A percentile compares a stretch with the other conserved stretches of the same genome.
Conservation (phyloP, 2,888 invertebrate genomes). For the Dicyrtoma fusca region DNA sequence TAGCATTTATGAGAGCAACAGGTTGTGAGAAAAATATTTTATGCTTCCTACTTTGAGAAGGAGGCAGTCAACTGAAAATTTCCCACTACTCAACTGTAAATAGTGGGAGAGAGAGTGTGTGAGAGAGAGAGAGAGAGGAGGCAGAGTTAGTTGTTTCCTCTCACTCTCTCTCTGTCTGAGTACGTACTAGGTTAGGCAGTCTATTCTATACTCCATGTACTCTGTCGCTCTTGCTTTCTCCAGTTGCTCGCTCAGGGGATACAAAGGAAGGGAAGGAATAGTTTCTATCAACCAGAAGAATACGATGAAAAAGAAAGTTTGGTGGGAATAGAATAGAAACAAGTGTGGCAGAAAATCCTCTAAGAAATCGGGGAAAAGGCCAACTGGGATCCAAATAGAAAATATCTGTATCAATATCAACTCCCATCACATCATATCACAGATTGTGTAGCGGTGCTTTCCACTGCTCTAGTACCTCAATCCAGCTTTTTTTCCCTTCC, state of each 20-base stretch:
- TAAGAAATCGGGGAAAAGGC: slow-evolving; percentile 24
- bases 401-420: too few relatives aligned
- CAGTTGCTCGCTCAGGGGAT: background rate
- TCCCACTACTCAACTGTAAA: slow-evolving; percentile 28
- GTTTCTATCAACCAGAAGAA: slow-evolving; percentile 43
- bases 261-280: slow-evolving; percentile 27
- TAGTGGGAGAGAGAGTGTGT: background rate
- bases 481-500: too few relatives aligned
- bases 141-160: too few relatives aligned
- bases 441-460: slow-evolving; percentile 1
- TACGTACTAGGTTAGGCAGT: background rate
- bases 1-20: slow-evolving; percentile 26
- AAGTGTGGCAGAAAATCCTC: slow-evolving; percentile 30
- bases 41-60: background rate
- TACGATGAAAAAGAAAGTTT: slow-evolving; percentile 2
- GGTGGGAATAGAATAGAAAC: background rate
- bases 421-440: too few relatives aligned
- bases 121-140: background rate
- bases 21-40: slow-evolving; percentile 20
- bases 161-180: too few relatives aligned
- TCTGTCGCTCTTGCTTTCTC: background rate
- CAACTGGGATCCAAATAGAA: slow-evolving; percentile 22
- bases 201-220: background rate
- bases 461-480: background rate
- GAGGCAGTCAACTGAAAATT: slow-evolving; percentile 2